phyloP scores from a whole-genome alignment of 2,888 invertebrate genomes.

The Exephanes ischioxanthus region DNA sequence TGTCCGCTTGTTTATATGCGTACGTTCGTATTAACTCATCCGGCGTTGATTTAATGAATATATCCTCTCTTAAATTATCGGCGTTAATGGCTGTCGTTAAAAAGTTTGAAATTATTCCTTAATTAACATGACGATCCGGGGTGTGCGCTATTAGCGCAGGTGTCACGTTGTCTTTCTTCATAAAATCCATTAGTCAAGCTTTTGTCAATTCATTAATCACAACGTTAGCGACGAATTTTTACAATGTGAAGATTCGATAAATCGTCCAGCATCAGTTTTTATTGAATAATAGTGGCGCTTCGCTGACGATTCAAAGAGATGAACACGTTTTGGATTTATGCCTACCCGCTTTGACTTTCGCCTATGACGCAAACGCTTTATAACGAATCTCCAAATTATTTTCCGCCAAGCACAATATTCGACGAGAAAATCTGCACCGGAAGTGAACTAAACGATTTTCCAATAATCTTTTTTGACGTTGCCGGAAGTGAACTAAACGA shows the following conservation, averaged over 20 bases:
- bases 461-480: too few relatives aligned
- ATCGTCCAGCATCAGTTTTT: neutral
- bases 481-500: neutral
- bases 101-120: conserved; percentile 11
- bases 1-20: neutral
- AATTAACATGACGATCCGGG: neutral
- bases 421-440: too few relatives aligned
- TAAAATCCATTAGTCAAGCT: conserved; percentile 34
- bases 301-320: neutral
- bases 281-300: neutral
- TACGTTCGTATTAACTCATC: neutral
- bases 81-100: conserved; percentile 12
- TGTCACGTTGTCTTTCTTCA: neutral
- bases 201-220: conserved; percentile 14
- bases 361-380: too few relatives aligned
- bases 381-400: too few relatives aligned
- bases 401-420: too few relatives aligned
- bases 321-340: neutral
- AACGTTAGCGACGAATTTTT: neutral
- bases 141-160: neutral
- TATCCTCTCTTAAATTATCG: neutral
- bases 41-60: conserved; percentile 32
- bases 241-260: neutral
- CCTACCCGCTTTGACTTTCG: neutral
- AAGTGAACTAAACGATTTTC: too few relatives aligned